Conservation (phyloP, 2,113 vertebrate genomes). For the Panthera uncia region DNA sequence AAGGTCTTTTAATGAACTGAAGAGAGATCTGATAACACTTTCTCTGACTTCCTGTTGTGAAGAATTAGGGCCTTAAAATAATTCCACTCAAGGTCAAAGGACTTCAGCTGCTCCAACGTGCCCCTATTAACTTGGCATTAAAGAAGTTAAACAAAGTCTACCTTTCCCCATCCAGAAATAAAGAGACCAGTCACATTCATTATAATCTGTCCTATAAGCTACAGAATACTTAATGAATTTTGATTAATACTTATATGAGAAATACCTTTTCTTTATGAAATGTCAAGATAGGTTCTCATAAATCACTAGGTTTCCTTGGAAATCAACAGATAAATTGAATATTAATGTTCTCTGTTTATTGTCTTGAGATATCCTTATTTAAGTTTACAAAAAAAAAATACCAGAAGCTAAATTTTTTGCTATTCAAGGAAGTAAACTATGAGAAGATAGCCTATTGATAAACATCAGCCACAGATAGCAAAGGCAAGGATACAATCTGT, state of each 20-base stretch:
- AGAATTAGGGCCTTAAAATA: not conserved
- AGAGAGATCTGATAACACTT: not conserved
- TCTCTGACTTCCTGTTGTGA: not conserved
- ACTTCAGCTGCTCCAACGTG: not conserved
- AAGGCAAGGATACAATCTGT: not conserved
- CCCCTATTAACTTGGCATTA: constrained; percentile 21
- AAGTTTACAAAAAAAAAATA: not conserved
- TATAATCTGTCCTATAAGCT: not conserved
- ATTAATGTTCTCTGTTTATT: not conserved
- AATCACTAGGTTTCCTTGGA: not conserved
- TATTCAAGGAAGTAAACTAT: not conserved
- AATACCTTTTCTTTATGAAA: not conserved
- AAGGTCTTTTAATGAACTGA: not conserved
- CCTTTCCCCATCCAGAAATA: not conserved
- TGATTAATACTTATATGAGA: constrained; percentile 21
- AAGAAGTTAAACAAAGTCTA: not conserved
- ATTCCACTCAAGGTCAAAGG: not conserved
- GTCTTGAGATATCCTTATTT: not conserved
- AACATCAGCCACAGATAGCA: not conserved
- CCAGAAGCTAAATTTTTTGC: not conserved
- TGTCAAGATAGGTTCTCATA: not conserved
- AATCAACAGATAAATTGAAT: not conserved
- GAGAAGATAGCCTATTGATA: not conserved
- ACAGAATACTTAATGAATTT: not conserved
- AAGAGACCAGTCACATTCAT: not conserved